phyloP scores from a whole-genome alignment of 92 coral and sea anemone genomes.

The Phenganax marumi region DNA sequence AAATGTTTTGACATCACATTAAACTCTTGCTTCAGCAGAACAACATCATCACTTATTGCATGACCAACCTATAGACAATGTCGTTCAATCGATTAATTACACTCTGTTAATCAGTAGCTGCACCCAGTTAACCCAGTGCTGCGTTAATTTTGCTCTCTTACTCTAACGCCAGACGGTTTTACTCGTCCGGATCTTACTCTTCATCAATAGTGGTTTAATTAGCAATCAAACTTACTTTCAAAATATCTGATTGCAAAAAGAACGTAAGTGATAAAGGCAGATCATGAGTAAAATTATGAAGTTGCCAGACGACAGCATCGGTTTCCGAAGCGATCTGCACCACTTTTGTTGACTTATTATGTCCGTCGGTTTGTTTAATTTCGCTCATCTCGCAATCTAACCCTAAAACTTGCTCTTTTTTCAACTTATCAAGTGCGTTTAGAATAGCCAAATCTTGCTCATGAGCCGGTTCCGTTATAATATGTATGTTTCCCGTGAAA shows the following conservation, averaged over 20 bases:
- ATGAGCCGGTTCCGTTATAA: slow-evolving; percentile 22
- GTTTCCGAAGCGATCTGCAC: slow-evolving; percentile 70
- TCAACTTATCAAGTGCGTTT: slow-evolving; percentile 56
- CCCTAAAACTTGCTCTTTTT: slow-evolving; percentile 60
- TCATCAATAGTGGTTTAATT: not conserved
- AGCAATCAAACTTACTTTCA: slow-evolving; percentile 41
- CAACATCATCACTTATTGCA: slow-evolving; percentile 70
- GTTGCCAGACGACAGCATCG: slow-evolving; percentile 72
- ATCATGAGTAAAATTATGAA: slow-evolving; percentile 1
- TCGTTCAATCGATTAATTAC: not conserved
- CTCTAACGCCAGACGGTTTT: too few species aligned
- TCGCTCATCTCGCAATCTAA: slow-evolving; percentile 68
- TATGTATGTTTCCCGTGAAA: slow-evolving; percentile 24
- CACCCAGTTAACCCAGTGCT: too few species aligned
- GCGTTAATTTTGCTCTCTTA: too few species aligned
- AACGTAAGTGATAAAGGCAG: slow-evolving; percentile 22
- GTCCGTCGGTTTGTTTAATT: slow-evolving; percentile 16
- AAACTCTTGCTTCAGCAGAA: slow-evolving; percentile 60
- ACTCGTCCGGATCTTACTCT: not conserved
- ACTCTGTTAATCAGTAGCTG: too few species aligned
- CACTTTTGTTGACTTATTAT: slow-evolving; percentile 53
- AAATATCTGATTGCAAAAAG: slow-evolving; percentile 31
- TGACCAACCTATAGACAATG: slow-evolving; percentile 61
- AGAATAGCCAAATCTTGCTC: slow-evolving; percentile 17
- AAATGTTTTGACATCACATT: slow-evolving; percentile 54